Conservation (phyloP, 2,888 invertebrate species). For the Pogonocherus hispidulus region DNA sequence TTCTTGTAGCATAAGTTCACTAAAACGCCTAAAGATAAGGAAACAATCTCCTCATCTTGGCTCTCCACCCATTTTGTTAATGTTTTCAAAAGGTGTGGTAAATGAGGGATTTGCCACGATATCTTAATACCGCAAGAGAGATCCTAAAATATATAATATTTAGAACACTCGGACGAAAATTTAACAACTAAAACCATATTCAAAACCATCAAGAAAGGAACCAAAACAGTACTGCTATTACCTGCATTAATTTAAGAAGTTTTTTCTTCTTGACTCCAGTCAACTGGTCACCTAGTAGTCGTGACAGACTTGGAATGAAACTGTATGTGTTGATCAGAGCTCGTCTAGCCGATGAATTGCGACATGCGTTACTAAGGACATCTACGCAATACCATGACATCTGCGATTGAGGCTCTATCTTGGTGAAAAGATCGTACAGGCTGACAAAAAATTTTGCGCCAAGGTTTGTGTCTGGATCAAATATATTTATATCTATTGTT, state of each 20-base stretch:
- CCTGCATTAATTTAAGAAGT: slow-evolving; percentile 77
- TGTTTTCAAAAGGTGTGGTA: slow-evolving; percentile 77
- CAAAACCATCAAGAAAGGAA: neutral
- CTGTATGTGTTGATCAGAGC: slow-evolving; percentile 79
- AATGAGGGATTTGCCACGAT: slow-evolving; percentile 84
- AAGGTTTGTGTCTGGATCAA: slow-evolving; percentile 76
- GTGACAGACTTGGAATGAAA: slow-evolving; percentile 77
- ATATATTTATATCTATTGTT: slow-evolving; percentile 76
- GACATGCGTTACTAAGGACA: slow-evolving; percentile 75
- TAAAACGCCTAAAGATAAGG: slow-evolving; percentile 77
- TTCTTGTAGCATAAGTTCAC: slow-evolving; percentile 87
- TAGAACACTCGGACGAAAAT: neutral
- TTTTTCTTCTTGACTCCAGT: slow-evolving; percentile 76
- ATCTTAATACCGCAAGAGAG: slow-evolving; percentile 85
- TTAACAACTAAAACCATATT: no score
- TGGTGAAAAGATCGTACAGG: slow-evolving; percentile 76
- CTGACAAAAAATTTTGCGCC: slow-evolving; percentile 79
- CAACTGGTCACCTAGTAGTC: slow-evolving; percentile 74
- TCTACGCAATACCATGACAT: slow-evolving; percentile 77
- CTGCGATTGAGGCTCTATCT: slow-evolving; percentile 71
- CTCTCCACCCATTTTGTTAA: slow-evolving; percentile 77
- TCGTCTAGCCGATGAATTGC: slow-evolving; percentile 74
- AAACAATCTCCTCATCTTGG: slow-evolving; percentile 69
- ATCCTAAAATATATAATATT: slow-evolving; percentile 70
- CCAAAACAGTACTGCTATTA: slow-evolving; percentile 58